These are phyloP conservation scores for Drosophila nigricruria DNA, from an alignment of 2,888 invertebrate genomes.

Conservation along the genomic window DNA sequence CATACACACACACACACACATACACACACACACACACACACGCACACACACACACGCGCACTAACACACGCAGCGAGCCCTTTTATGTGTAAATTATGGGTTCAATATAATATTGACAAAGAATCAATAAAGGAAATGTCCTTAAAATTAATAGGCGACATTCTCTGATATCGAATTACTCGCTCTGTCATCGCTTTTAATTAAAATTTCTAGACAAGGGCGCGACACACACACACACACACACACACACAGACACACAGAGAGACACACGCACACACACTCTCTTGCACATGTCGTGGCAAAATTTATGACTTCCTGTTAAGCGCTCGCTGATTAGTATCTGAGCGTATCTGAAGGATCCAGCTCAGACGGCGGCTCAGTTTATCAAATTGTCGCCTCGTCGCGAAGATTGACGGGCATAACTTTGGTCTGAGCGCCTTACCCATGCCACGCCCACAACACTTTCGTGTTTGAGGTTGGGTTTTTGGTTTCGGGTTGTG, in stretches of 20 bases:
- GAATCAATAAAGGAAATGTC: slow-evolving; percentile 81
- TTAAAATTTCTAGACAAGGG: slow-evolving; percentile 82
- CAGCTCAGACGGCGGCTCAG: slow-evolving; percentile 53
- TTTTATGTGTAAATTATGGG: slow-evolving; percentile 81
- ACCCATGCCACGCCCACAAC: slow-evolving; percentile 1
- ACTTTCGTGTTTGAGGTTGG: neutral
- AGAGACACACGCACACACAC: slow-evolving; percentile 14
- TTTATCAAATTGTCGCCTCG: slow-evolving; percentile 77
- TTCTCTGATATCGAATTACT: slow-evolving; percentile 82
- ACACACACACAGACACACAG: slow-evolving; percentile 14
- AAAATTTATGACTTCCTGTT: slow-evolving; percentile 79
- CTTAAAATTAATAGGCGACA: slow-evolving; percentile 83
- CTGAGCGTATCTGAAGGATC: slow-evolving; percentile 61
- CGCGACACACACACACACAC: slow-evolving; percentile 48
- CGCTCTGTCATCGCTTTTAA: slow-evolving; percentile 84
- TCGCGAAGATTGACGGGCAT: slow-evolving; percentile 71
- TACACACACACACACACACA: neutral
- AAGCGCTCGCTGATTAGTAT: slow-evolving; percentile 76
- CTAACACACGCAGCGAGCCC: slow-evolving; percentile 44
- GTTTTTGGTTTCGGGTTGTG: slow-evolving; percentile 4
- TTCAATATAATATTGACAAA: slow-evolving; percentile 82
- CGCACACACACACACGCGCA: no score
- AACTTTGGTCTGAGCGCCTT: slow-evolving; percentile 43
- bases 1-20: slow-evolving; percentile 25
- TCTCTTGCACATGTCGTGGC: slow-evolving; percentile 42